Conservation (phyloP, 1,140 invertebrate genomes). For the Capitella teleta region DNA sequence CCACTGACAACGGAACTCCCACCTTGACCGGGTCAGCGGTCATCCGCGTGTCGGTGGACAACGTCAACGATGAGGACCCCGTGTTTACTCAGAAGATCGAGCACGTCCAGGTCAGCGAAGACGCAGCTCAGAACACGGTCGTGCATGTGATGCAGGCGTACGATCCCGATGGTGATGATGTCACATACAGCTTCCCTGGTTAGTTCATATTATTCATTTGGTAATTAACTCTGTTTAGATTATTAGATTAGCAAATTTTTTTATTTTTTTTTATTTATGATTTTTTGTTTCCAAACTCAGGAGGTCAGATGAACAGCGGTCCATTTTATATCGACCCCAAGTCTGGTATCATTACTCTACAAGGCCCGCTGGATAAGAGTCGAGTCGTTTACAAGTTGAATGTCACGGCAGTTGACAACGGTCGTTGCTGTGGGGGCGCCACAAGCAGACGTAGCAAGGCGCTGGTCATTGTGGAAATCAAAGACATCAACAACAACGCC, state of each 20-base stretch:
- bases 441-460: slow-evolving; percentile 78
- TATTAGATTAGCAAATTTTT: neutral
- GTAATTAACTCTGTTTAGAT: neutral
- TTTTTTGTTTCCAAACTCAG: neutral
- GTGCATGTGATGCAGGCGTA: slow-evolving; percentile 82
- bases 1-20: slow-evolving; percentile 26
- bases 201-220: neutral
- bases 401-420: slow-evolving; percentile 86
- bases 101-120: slow-evolving; percentile 72
- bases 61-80: slow-evolving; percentile 36
- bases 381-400: slow-evolving; percentile 77
- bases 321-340: slow-evolving; percentile 10
- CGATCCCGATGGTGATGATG: slow-evolving; percentile 64
- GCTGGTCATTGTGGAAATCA: slow-evolving; percentile 92
- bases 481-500: slow-evolving; percentile 91
- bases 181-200: slow-evolving; percentile 45
- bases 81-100: slow-evolving; percentile 55
- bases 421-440: slow-evolving; percentile 77
- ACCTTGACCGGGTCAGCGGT: slow-evolving; percentile 60
- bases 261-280: neutral
- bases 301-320: slow-evolving; percentile 5
- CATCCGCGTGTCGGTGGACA: slow-evolving; percentile 45
- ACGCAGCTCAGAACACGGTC: slow-evolving; percentile 77
- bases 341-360: slow-evolving; percentile 68
- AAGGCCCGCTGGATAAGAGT: slow-evolving; percentile 68